Evolutionary conservation across 1,140 invertebrate genomes (phyloP), one percentile per base, ranked within the genome.

Genomic region (Sarcophaga bullata): DNA sequence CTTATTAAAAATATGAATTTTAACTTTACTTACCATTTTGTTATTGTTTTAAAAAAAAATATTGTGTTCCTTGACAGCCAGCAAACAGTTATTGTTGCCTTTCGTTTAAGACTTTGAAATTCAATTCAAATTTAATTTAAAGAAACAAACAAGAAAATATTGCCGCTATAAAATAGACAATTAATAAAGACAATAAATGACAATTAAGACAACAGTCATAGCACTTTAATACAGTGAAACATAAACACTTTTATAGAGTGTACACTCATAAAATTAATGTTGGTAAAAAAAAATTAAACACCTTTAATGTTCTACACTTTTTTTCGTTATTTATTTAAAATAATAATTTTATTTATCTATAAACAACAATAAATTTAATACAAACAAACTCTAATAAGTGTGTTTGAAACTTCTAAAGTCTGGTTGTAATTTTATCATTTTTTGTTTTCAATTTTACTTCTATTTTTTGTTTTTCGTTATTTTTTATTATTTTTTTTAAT

Each of bases 101-200:
- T 68, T 68, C 7, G 62, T 19, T 68, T 19, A 68, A 68, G 8
- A 19, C 7, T 68, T 68, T 68, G 10, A 13, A 58, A 58, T n/a
- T 58, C 54, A 58, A 58, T 58, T 58, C 15, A 13, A n/a, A n/a
- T 13, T 19, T 8, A 68, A 68, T 19, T 68, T 68, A 68, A 68
- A 25, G 25, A 37, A 37, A 37, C 25, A 37, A 37, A 37, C 25
- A 37, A 37, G 1, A 37, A 37, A 37, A 37, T 2, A 37, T 68
- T 68, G 19, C 19, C 62, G 19, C 62, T 25, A 19, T 25, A 19
- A 68, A 68, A 68, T 68, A 37, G 25, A 37, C 25, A 37, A 37
- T 68, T 68, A 68, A 68, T 68, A 10, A 37, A 68, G 62, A 68
- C 17, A 68, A 68, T 68, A 68, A 68, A 68, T 68, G 62, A 68